Conservation (phyloP, 2,888 invertebrate genomes). For the Nysson spinosus region DNA sequence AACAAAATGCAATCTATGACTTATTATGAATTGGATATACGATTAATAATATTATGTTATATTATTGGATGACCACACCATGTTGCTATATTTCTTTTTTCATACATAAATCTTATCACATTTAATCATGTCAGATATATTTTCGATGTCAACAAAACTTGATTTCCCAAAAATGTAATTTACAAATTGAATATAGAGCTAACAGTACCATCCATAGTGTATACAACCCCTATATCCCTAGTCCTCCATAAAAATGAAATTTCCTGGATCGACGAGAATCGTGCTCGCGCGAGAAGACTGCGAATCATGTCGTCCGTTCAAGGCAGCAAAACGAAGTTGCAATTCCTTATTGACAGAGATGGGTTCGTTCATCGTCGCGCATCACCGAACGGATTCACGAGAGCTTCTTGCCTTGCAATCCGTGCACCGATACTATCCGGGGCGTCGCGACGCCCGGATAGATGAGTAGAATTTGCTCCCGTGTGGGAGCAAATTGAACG, state of each 20-base stretch:
- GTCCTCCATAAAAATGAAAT: slow-evolving; percentile 29
- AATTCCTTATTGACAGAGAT: neutral
- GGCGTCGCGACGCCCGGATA: neutral
- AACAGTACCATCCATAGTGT: slow-evolving; percentile 6
- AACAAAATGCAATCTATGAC: no score
- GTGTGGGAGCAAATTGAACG: slow-evolving; percentile 30
- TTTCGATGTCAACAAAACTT: no score
- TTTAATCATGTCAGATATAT: no score
- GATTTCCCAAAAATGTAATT: slow-evolving; percentile 33
- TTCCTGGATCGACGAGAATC: slow-evolving; percentile 26
- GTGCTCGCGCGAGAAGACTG: neutral
- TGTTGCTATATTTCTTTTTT: no score
- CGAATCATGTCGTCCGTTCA: neutral
- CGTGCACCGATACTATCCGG: slow-evolving; percentile 7
- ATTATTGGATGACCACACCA: no score
- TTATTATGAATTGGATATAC: no score
- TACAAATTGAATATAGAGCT: slow-evolving; percentile 28
- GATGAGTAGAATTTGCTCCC: slow-evolving; percentile 7
- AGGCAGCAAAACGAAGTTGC: slow-evolving; percentile 1
- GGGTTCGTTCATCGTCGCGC: no score
- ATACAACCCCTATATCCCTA: neutral
- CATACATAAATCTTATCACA: no score
- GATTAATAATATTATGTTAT: no score
- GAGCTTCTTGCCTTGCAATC: no score
- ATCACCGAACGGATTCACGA: no score